Evolutionary conservation across 30 jellyfish, hydroid and myxozoan genomes (phyloP).

Genomic region (Chironex yamaguchii): DNA sequence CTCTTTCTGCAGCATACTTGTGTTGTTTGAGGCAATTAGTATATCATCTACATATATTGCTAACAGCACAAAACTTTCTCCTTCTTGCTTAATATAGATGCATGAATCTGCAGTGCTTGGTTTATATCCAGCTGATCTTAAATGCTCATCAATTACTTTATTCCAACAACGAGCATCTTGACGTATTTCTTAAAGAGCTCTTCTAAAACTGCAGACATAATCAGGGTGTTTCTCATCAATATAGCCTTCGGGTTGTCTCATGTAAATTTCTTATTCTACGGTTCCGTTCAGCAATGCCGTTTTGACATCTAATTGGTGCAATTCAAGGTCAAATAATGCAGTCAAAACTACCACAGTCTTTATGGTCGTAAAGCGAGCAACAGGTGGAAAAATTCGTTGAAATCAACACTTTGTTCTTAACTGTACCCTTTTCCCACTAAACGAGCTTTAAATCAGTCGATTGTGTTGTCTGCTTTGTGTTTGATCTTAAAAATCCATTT

Average conservation of each 20-base stretch:
- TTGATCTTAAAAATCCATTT: slow-evolving; percentile 27
- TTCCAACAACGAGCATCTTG: slow-evolving; percentile 61
- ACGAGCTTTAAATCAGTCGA: slow-evolving; percentile 22
- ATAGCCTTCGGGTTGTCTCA: slow-evolving; percentile 59
- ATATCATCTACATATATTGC: slow-evolving; percentile 38
- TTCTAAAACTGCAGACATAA: slow-evolving; percentile 16
- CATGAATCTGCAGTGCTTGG: slow-evolving; percentile 50
- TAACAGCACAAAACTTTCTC: neutral
- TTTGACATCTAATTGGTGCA: slow-evolving; percentile 57
- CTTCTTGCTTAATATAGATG: slow-evolving; percentile 21
- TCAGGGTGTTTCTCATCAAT: slow-evolving; percentile 13
- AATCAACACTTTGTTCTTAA: slow-evolving; percentile 6
- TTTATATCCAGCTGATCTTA: slow-evolving; percentile 8
- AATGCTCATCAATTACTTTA: slow-evolving; percentile 13
- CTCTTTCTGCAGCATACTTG: slow-evolving; percentile 36
- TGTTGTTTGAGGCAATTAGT: slow-evolving; percentile 34
- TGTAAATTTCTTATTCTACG: slow-evolving; percentile 28
- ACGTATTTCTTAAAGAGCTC: slow-evolving; percentile 28
- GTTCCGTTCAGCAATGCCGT: slow-evolving; percentile 62
- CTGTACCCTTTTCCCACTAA: slow-evolving; percentile 16
- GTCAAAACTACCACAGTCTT: slow-evolving; percentile 16
- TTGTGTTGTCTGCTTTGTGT: slow-evolving; percentile 32
- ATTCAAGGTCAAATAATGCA: slow-evolving; percentile 9
- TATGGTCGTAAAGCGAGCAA: slow-evolving; percentile 29
- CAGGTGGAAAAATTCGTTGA: slow-evolving; percentile 19